Percentiles rank a stretch among this genome's conserved stretches.
These are phyloP conservation scores for Heteropelma amictum DNA, from an alignment of 2,888 invertebrate species.

Conservation along the genomic window DNA sequence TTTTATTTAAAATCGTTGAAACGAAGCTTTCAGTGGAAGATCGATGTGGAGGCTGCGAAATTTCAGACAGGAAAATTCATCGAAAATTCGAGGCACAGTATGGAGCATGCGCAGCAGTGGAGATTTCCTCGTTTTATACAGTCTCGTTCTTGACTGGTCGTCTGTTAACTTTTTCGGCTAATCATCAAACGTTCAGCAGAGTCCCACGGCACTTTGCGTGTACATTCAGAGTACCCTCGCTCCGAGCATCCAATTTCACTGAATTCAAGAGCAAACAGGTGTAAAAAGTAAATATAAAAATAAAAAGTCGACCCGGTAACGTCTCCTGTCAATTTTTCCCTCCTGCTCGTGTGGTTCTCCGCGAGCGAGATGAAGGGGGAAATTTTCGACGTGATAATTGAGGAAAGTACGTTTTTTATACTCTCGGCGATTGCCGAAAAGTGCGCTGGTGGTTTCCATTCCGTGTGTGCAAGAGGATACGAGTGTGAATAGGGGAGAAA, in stretches of 20 bases:
- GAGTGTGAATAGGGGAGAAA: background rate
- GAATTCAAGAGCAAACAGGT: constrained; percentile 17
- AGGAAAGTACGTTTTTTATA: too few relatives aligned
- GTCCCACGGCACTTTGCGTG: background rate
- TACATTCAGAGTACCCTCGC: background rate
- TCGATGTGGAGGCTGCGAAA: background rate
- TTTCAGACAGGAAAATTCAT: background rate
- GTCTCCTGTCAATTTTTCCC: too few relatives aligned
- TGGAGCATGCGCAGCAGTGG: background rate
- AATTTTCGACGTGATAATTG: too few relatives aligned
- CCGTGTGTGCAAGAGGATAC: too few relatives aligned
- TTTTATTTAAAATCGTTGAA: too few relatives aligned
- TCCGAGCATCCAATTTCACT: constrained; percentile 30
- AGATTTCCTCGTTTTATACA: background rate
- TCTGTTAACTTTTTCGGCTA: constrained; percentile 54
- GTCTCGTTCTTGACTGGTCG: constrained; percentile 28
- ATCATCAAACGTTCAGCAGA: constrained; percentile 33
- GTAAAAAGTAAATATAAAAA: too few relatives aligned
- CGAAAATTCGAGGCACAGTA: background rate
- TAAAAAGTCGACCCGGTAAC: too few relatives aligned
- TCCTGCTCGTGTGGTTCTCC: too few relatives aligned
- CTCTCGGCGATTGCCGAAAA: too few relatives aligned
- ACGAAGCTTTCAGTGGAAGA: too few relatives aligned
- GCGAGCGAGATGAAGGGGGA: too few relatives aligned
- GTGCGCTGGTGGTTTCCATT: too few relatives aligned